Evolutionary conservation across 2,888 invertebrate species (phyloP), one percentile per base, ranked within the genome.

Genomic region (Pristionchus maxplancki): DNA sequence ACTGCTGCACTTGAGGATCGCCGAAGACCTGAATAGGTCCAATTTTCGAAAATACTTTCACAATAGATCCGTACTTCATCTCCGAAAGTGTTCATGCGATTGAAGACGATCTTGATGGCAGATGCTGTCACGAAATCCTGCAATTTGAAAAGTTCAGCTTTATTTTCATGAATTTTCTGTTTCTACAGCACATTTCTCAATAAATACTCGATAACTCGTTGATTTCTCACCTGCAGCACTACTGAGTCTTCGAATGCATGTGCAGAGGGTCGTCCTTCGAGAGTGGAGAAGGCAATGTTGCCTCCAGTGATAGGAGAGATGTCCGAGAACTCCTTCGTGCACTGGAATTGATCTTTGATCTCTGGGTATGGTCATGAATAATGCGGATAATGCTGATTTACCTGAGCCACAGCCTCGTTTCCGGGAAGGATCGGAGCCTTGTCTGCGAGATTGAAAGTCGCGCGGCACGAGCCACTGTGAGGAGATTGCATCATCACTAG

Each of bases 91-190:
- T 99, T 99, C 92, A 98, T 96, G 28, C 98, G 96, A 94, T 97
- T 97, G 89, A 99, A 95, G 0, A 97, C 97, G 91, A 99, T 97
- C 87, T 97, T 96, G 90, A 99, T 96, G 92, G 98, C 98, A 0
- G 97, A 97, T 0, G 99, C 99, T 88, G 98, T 98, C 31, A 99
- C 99, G 98, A 98, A 99, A 96, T 98, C 97, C 95, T 96, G 90
- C 34, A 90, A 53, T 53, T 17, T 20, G n/a, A 34, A 4, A 1
- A 67, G 28, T 24, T 48, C 9, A 37, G 28, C 20, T 40, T 82
- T 9, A 1, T 62, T 64, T 82, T 24, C 17, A 58, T 5, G 5
- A 74, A 5, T 9, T 6, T 40, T 31, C n/a, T 11, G 11, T 67
- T 17, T n/a, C n/a, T n/a, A n/a, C n/a, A n/a, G n/a, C n/a, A n/a